These are phyloP conservation scores for Paraplagusia blochii DNA, from an alignment of 2,113 vertebrate genomes.

Conservation along the genomic window DNA sequence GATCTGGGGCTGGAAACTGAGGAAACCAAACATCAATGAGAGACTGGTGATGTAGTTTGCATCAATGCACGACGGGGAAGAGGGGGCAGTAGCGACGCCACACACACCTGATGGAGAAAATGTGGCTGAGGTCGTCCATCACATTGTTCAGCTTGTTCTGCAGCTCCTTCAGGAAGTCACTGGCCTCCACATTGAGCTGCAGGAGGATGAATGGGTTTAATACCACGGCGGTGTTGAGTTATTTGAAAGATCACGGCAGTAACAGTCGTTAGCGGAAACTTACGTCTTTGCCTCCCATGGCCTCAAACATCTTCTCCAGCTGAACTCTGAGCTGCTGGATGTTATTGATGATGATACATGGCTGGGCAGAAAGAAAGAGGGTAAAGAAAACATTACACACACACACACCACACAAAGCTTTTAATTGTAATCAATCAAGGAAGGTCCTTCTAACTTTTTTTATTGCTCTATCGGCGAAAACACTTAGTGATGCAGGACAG, in stretches of 20 bases:
- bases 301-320: slow-evolving; percentile 98
- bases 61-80: not conserved
- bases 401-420: slow-evolving; percentile 12
- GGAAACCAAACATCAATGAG: slow-evolving; percentile 10
- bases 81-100: not conserved
- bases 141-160: slow-evolving; percentile 95
- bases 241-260: not conserved
- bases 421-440: slow-evolving; percentile 49
- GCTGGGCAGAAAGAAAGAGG: slow-evolving; percentile 65
- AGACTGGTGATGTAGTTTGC: not conserved
- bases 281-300: slow-evolving; percentile 95
- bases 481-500: slow-evolving; percentile 28
- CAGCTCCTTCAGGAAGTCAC: slow-evolving; percentile 93
- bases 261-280: slow-evolving; percentile 38
- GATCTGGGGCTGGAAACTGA: slow-evolving; percentile 95
- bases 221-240: not conserved
- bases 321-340: slow-evolving; percentile 96
- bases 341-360: slow-evolving; percentile 98
- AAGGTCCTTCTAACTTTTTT: slow-evolving; percentile 31
- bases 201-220: slow-evolving; percentile 15
- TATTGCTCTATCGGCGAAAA: slow-evolving; percentile 41
- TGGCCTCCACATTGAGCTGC: slow-evolving; percentile 91
- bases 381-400: slow-evolving; percentile 23
- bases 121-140: slow-evolving; percentile 90
- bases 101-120: slow-evolving; percentile 91